phyloP scores from a whole-genome alignment of 2,888 invertebrate genomes.

The Liodrosophila aerea region DNA sequence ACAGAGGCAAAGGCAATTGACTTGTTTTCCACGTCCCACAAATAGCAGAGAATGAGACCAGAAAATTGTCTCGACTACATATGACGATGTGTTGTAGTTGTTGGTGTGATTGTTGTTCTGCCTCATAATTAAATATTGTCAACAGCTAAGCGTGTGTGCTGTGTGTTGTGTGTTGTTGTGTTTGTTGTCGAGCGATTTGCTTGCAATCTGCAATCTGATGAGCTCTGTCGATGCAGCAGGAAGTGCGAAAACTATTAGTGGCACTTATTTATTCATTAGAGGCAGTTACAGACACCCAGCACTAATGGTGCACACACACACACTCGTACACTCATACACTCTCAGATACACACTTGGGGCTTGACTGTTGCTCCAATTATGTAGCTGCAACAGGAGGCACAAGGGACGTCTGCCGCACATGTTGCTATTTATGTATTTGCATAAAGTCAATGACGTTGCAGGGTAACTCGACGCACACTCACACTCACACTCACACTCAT shows the following conservation, averaged over 20 bases:
- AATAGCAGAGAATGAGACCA: slow-evolving; percentile 6
- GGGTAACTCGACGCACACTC: slow-evolving; percentile 25
- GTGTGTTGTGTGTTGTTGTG: slow-evolving; percentile 31
- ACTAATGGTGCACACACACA: slow-evolving; percentile 41
- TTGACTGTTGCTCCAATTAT: slow-evolving; percentile 69
- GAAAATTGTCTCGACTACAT: slow-evolving; percentile 36
- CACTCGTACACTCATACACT: slow-evolving; percentile 17
- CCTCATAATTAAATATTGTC: slow-evolving; percentile 76
- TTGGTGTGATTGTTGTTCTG: slow-evolving; percentile 26
- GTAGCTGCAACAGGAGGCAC: slow-evolving; percentile 24
- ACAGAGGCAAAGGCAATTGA: slow-evolving; percentile 35
- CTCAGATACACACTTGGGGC: slow-evolving; percentile 14
- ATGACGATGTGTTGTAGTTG: slow-evolving; percentile 35
- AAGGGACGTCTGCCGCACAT: slow-evolving; percentile 13
- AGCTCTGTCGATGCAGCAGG: slow-evolving; percentile 59
- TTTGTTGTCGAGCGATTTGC: too few species aligned
- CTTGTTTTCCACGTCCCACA: slow-evolving; percentile 52
- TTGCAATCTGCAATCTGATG: slow-evolving; percentile 63
- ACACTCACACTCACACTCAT: too few species aligned
- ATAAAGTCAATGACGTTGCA: slow-evolving; percentile 54
- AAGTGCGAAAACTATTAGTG: slow-evolving; percentile 81
- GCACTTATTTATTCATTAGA: slow-evolving; percentile 81
- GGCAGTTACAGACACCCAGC: slow-evolving; percentile 71
- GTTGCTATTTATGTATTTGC: slow-evolving; percentile 49
- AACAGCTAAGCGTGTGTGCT: slow-evolving; percentile 41